Evolutionary conservation across 2,113 vertebrate genomes (phyloP), one percentile per base, ranked within the genome.

Genomic region (Seriola rivoliana): DNA sequence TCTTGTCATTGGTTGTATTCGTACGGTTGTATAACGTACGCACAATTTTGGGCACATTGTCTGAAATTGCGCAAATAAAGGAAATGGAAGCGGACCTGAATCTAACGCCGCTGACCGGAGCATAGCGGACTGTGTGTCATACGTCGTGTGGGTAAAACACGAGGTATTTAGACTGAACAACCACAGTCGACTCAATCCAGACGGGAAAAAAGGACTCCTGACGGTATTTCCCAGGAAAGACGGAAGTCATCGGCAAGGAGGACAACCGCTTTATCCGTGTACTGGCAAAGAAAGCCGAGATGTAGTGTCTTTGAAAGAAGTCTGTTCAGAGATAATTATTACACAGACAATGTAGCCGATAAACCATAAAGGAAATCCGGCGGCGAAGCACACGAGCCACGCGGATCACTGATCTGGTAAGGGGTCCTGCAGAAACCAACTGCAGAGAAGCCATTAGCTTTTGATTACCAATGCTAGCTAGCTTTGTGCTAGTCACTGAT

Each of bases 31-130:
- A 36, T 87, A 89, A 88, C 52, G 3, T 68, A 73, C 71, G 75
- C 44, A 81, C 29, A 79, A 54, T 74, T 75, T 88, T 84, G 70
- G 86, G 65, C 81, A 92, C 84, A 90, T 91, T 93, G 92, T 94
- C 85, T 84, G 82, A 85, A 87, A 84, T 66, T 92, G 88, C 87
- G 89, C 85, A 84, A 85, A 90, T 10, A 5, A 7, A 42, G 29
- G 64, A 36, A 67, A 80, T 78, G 86, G 77, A 81, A 59, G 71
- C 11, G 60, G 66, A 75, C 32, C 57, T 54, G 7, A 11, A 9
- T 36, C 4, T 14, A n/a, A 25, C 54, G 6, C 29, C 0, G 5
- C 36, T 48, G 14, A 21, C 8, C 5, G 25, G 14, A 38, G 13
- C 38, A n/a, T n/a, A 52, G 21, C 16, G n/a, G 12, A 54, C 36